Conservation (phyloP, 1,140 invertebrate species). For the Drosophila ficusphila region DNA sequence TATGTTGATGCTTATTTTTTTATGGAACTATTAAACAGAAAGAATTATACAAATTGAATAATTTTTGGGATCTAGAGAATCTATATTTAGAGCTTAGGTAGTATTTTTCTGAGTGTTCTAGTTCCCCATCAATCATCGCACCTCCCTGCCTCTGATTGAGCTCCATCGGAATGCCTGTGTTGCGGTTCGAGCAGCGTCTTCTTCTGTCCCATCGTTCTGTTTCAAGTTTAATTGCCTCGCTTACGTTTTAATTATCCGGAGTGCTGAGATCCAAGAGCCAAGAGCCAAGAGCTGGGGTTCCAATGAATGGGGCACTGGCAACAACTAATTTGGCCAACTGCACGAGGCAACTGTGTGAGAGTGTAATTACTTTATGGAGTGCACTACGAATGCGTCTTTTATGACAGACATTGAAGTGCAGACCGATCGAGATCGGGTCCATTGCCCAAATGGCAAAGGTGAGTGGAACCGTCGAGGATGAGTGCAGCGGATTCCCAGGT, state of each 20-base stretch:
- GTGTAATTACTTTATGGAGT: conserved; percentile 76
- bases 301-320: conserved; percentile 32
- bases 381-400: conserved; percentile 61
- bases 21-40: no score
- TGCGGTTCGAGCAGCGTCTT: background rate
- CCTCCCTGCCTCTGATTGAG: conserved; percentile 29
- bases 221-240: conserved; percentile 62
- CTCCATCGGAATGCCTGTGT: conserved; percentile 29
- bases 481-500: conserved; percentile 22
- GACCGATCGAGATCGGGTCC: conserved; percentile 46
- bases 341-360: conserved; percentile 7
- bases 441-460: conserved; percentile 52
- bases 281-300: conserved; percentile 7
- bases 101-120: conserved; percentile 7
- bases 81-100: background rate
- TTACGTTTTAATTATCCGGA: conserved; percentile 69
- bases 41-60: no score
- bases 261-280: conserved; percentile 8
- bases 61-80: no score
- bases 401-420: conserved; percentile 47
- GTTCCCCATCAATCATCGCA: conserved; percentile 62
- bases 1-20: no score
- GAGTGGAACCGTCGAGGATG: conserved; percentile 15
- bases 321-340: conserved; percentile 64
- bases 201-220: conserved; percentile 26